A percentile compares a stretch with the other conserved stretches of the same genome.
phyloP scores from a whole-genome alignment of 2,888 invertebrate species.

The Dorcus hopei region DNA sequence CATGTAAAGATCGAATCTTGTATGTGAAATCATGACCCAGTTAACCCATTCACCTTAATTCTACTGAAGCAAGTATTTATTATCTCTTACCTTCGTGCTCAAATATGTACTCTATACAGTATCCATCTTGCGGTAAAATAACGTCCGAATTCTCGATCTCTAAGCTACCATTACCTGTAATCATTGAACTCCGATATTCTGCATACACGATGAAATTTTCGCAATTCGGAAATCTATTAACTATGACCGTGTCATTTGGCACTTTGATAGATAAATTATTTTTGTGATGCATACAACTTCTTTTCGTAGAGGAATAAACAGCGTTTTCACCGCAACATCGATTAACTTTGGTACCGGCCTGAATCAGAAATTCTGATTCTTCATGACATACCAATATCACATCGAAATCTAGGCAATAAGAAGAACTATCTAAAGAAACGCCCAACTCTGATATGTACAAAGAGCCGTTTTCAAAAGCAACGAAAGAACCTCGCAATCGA shows the following conservation, averaged over 20 bases:
- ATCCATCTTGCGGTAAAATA: constrained; percentile 46
- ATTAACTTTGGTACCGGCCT: constrained; percentile 47
- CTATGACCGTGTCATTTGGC: constrained; percentile 35
- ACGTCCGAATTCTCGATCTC: constrained; percentile 48
- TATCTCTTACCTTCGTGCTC: constrained; percentile 41
- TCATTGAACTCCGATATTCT: constrained; percentile 49
- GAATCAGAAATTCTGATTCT: constrained; percentile 31
- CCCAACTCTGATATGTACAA: constrained; percentile 55
- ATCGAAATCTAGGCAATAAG: constrained; percentile 68
- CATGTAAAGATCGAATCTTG: too few species aligned
- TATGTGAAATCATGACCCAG: too few species aligned
- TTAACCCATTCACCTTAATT: too few species aligned
- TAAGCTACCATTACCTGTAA: constrained; percentile 57
- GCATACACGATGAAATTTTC: constrained; percentile 56
- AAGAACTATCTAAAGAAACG: constrained; percentile 52
- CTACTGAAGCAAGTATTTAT: too few species aligned
- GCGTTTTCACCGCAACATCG: constrained; percentile 72
- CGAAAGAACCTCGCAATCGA: constrained; percentile 29
- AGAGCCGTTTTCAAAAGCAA: constrained; percentile 63
- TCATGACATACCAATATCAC: constrained; percentile 62
- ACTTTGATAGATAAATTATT: constrained; percentile 37
- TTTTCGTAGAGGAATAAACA: constrained; percentile 58
- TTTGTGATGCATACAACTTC: constrained; percentile 49
- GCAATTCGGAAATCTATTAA: constrained; percentile 45
- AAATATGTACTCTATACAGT: constrained; percentile 51